phyloP scores from a whole-genome alignment of 2,113 vertebrate species.

The Phainopepla nitens region DNA sequence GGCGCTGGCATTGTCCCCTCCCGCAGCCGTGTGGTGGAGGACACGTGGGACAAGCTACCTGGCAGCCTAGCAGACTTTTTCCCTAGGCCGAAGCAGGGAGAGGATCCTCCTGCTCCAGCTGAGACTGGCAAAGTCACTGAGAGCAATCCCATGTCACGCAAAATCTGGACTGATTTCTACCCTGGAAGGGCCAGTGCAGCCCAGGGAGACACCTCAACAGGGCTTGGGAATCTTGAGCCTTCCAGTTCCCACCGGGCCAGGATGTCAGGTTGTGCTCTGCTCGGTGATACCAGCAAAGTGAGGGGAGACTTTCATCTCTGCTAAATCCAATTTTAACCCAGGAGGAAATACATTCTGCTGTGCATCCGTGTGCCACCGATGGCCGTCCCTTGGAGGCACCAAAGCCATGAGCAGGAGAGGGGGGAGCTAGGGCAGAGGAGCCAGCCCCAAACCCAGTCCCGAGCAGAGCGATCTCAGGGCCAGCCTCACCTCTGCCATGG shows the following conservation, averaged over 20 bases:
- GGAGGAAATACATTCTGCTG: not conserved
- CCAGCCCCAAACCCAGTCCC: rapidly evolving
- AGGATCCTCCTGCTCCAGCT: not conserved
- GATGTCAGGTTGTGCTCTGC: not conserved
- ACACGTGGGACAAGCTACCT: rapidly evolving
- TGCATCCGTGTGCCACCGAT: rapidly evolving
- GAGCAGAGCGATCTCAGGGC: not conserved
- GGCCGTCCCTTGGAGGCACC: not conserved
- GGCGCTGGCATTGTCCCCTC: rapidly evolving
- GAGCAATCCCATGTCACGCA: not conserved
- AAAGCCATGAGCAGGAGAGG: not conserved
- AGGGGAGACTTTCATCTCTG: not conserved
- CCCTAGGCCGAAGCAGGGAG: not conserved
- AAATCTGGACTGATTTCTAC: not conserved
- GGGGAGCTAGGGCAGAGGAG: not conserved
- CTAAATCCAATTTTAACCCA: not conserved
- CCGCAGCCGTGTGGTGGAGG: rapidly evolving
- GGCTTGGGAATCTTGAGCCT: not conserved
- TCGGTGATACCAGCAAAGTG: not conserved
- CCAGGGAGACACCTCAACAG: not conserved
- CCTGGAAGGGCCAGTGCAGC: not conserved
- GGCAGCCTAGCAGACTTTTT: not conserved
- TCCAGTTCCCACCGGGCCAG: not conserved
- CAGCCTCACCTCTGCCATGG: not conserved
- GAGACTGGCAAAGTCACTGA: not conserved